Percentiles rank a stretch among this genome's conserved stretches.
Conservation (phyloP, 37 sponge, comb jelly and placozoan species). For the Chondrilla cf. caribensis region DNA sequence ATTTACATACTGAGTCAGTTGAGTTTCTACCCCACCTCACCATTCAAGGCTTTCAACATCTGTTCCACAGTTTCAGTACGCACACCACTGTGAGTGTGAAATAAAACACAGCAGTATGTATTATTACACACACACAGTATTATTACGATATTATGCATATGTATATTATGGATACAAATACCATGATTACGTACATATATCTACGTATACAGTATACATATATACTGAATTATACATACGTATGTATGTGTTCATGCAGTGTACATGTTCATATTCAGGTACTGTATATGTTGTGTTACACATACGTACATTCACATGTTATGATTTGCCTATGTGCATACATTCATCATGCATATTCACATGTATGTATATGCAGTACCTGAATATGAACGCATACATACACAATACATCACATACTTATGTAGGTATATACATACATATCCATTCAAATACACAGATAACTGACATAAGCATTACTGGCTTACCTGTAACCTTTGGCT, state of each 20-base stretch:
- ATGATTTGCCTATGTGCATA: too few relatives aligned
- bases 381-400: not conserved
- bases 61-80: slow-evolving; percentile 63
- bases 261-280: not conserved
- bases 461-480: too few relatives aligned
- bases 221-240: not conserved
- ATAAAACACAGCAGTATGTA: not conserved
- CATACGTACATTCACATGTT: too few relatives aligned
- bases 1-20: too few relatives aligned
- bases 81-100: slow-evolving; percentile 53
- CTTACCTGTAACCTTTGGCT: slow-evolving; percentile 90
- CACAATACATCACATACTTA: not conserved
- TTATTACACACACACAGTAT: not conserved
- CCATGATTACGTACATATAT: too few relatives aligned
- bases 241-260: not conserved
- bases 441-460: not conserved
- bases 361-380: too few relatives aligned
- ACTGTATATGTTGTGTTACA: not conserved
- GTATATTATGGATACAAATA: too few relatives aligned
- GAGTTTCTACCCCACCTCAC: too few relatives aligned
- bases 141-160: not conserved
- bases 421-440: too few relatives aligned
- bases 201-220: too few relatives aligned
- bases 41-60: slow-evolving; percentile 69
- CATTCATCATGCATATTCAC: too few relatives aligned